Conservation (phyloP, 2,113 vertebrate species). For the Castor canadensis region DNA sequence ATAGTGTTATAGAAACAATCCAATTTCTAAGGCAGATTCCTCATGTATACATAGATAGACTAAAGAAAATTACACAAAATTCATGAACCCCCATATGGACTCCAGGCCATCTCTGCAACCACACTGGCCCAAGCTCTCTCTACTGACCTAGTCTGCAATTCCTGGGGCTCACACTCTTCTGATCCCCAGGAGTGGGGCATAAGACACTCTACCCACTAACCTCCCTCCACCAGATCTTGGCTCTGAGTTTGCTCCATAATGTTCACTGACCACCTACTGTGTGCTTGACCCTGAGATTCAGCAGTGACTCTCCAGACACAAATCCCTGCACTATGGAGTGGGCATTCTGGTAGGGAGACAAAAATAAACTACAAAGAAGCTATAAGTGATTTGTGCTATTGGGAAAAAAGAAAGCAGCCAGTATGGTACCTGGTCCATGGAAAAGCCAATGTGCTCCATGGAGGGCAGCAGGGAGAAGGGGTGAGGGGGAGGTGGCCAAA, state of each 20-base stretch:
- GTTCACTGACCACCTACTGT: neutral
- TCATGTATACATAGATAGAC: fast-evolving
- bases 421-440: fast-evolving
- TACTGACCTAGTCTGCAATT: neutral
- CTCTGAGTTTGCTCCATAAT: neutral
- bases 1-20: neutral
- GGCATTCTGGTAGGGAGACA: neutral
- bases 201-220: fast-evolving
- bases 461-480: neutral
- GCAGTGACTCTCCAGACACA: neutral
- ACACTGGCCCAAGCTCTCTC: neutral
- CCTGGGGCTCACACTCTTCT: fast-evolving
- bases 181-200: neutral
- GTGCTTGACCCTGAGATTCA: neutral
- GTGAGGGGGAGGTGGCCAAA: fast-evolving
- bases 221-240: neutral
- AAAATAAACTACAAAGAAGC: neutral
- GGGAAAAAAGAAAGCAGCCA: neutral
- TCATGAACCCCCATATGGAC: neutral
- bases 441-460: neutral
- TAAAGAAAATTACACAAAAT: neutral
- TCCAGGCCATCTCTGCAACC: neutral
- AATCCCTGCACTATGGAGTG: neutral
- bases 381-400: neutral
- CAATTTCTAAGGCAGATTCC: neutral